phyloP scores from a whole-genome alignment of 2,888 invertebrate species.

The Agrenia bidenticulata region DNA sequence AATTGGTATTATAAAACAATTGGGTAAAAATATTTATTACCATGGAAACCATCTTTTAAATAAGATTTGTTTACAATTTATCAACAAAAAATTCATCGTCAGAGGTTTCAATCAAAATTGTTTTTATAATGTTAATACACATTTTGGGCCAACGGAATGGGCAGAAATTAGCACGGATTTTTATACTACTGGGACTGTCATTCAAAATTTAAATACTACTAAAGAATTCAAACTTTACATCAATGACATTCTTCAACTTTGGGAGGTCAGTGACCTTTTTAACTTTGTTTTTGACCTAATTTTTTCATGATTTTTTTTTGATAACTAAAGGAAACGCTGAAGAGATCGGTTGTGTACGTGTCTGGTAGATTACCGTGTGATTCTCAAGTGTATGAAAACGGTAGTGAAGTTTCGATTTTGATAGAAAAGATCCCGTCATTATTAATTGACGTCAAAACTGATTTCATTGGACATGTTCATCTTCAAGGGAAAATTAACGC shows the following conservation, averaged over 20 bases:
- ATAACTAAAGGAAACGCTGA: constrained; percentile 47
- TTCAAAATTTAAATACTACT: too few relatives aligned
- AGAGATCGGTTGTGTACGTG: constrained; percentile 66
- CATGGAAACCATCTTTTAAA: too few relatives aligned
- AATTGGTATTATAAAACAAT: not conserved
- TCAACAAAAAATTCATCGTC: not conserved
- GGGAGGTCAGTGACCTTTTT: too few relatives aligned
- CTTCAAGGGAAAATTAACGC: constrained; percentile 49
- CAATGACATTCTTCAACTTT: constrained; percentile 61
- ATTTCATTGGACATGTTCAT: constrained; percentile 49
- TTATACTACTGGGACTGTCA: too few relatives aligned
- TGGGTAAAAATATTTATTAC: not conserved
- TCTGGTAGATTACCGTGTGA: constrained; percentile 66
- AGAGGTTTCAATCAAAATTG: too few relatives aligned
- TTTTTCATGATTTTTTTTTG: too few relatives aligned
- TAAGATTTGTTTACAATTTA: too few relatives aligned
- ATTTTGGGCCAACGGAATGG: too few relatives aligned
- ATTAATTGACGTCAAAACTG: constrained; percentile 32
- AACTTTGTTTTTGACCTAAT: too few relatives aligned
- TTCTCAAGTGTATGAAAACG: not conserved
- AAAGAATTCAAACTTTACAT: too few relatives aligned
- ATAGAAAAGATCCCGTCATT: constrained; percentile 45
- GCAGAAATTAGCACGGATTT: too few relatives aligned
- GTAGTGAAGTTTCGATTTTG: constrained; percentile 38
- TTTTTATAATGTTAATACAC: too few relatives aligned